Base-by-base conservation (phyloP, 2,888 invertebrate species). In the Noctua fimbriata region DNA sequence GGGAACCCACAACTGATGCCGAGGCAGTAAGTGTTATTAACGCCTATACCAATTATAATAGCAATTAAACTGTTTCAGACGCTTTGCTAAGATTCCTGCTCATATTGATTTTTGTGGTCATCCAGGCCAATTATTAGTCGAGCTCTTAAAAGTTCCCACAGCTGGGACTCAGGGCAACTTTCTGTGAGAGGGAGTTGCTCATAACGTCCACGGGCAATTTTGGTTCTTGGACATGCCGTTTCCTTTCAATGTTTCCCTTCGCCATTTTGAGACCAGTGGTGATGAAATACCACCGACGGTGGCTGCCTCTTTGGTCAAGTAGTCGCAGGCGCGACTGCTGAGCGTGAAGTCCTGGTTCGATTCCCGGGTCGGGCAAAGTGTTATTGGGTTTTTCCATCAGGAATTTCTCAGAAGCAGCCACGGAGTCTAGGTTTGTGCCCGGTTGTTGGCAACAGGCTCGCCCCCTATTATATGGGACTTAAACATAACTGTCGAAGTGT, bases 1-100 rank as follows among this genome's bases (percentile, higher is more conserved):
- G 97, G 2, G 94, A 97, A 78, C 93, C 97, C 0, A 98, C 98
- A 1, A 98, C 97, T 0, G 97, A 98, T 90, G 96, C 98, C 0
- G 93, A 97, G 21, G 78, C 92, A 94, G 97, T 96, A 91, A 89
- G 90, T 79, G 28, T 18, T 36, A 1, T 0, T 18, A 44, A 36
- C 49, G 47, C 82, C 81, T 65, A 2, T 2, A 4, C 1, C 0
- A 47, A 47, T 24, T 12, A 16, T 52, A 7, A 58, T 21, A 63
- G 63, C 83, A 83, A 72, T 2, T 1, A 21, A 0, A n/a, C 21
- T 32, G 9, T 49, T 52, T n/a, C 5, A 12, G 32, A 44, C 21
- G 7, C 1, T 21, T 69, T 72, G 55, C 28, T 60, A 28, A 28
- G 9, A 47, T 52, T 52, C 16, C 14, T 78, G 18, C 1, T 32